phyloP scores from a whole-genome alignment of 1,140 invertebrate species.

The Agrypnia vestita region DNA sequence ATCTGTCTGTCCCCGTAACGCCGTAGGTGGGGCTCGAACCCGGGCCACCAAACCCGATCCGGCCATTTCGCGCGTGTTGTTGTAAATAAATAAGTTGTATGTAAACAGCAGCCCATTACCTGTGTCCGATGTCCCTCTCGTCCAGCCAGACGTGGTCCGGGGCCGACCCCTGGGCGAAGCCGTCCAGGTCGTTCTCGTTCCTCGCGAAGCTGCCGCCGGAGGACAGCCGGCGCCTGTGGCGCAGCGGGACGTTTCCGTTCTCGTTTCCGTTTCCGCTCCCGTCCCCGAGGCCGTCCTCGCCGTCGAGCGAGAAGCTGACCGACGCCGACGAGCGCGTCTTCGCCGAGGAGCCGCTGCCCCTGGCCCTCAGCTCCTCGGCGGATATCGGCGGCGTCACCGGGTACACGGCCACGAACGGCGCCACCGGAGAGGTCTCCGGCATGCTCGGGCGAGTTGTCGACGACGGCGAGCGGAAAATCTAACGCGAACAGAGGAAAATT shows the following conservation, averaged over 20 bases:
- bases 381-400: conserved; percentile 69
- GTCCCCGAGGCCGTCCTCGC: conserved; percentile 62
- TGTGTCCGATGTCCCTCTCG: conserved; percentile 76
- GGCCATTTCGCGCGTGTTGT: too few species aligned
- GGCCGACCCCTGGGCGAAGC: conserved; percentile 74
- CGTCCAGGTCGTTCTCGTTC: conserved; percentile 74
- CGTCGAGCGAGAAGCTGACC: conserved; percentile 39
- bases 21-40: too few species aligned
- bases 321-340: conserved; percentile 63
- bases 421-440: conserved; percentile 64
- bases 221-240: conserved; percentile 30
- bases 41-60: too few species aligned
- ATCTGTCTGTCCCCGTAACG: too few species aligned
- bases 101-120: too few species aligned
- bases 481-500: too few species aligned
- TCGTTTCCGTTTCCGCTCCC: conserved; percentile 60
- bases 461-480: too few species aligned
- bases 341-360: conserved; percentile 73
- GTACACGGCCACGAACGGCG: conserved; percentile 70
- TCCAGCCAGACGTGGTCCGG: conserved; percentile 72
- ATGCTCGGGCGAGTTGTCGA: conserved; percentile 45
- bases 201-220: conserved; percentile 62
- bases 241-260: conserved; percentile 64
- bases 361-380: conserved; percentile 71
- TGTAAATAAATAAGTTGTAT: too few species aligned